phyloP scores from a whole-genome alignment of 2,797 vertebrate genomes.

The Tapirus indicus region DNA sequence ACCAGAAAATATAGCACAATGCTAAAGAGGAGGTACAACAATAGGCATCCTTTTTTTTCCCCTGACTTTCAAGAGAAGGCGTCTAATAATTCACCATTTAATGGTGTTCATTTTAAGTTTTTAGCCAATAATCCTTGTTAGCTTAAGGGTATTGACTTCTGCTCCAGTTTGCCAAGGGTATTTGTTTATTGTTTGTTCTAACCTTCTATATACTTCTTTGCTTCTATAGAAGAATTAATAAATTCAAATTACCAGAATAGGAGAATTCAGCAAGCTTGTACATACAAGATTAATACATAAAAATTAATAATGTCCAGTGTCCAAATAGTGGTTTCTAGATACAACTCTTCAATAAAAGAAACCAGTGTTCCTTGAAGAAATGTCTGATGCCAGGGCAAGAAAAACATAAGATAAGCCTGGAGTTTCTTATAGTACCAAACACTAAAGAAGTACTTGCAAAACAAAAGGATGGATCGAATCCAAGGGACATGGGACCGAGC shows the following conservation, averaged over 20 bases:
- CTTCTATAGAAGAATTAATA: constrained; percentile 33
- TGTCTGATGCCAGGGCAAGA: constrained; percentile 25
- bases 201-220: background rate
- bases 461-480: background rate
- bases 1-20: background rate
- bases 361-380: background rate
- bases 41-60: background rate
- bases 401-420: background rate
- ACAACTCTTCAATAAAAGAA: constrained; percentile 10
- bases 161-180: background rate
- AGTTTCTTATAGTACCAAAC: background rate
- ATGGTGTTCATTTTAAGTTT: background rate
- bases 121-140: constrained; percentile 1
- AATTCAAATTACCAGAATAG: background rate
- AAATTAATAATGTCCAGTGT: background rate
- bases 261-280: constrained; percentile 39
- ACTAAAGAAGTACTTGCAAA: background rate
- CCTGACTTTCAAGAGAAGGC: background rate
- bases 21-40: background rate
- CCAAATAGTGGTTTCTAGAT: constrained; percentile 9
- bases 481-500: background rate
- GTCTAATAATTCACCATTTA: background rate
- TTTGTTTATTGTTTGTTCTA: constrained; percentile 3
- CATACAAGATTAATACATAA: constrained; percentile 13
- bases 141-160: background rate